Percentiles rank a stretch among this genome's conserved stretches.
Evolutionary conservation across 2,888 invertebrate species (phyloP).

Genomic region (Ptychoptera contaminata): DNA sequence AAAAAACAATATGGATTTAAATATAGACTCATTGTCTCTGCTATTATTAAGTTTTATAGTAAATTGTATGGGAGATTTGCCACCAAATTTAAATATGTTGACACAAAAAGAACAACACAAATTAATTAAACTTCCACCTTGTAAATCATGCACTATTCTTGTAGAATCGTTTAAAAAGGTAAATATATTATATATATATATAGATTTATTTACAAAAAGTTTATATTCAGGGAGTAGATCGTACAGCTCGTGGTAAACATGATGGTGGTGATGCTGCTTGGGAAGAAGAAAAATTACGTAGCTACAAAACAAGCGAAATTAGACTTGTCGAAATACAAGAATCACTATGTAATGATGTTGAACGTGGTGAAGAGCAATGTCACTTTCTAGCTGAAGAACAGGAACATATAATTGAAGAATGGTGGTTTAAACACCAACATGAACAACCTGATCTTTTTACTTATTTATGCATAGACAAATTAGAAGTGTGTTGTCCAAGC

Average conservation of each 20-base stretch:
- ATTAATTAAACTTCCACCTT: constrained; percentile 44
- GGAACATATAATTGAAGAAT: constrained; percentile 68
- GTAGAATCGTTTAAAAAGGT: constrained; percentile 55
- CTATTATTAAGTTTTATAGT: too few relatives aligned
- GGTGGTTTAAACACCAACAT: constrained; percentile 65
- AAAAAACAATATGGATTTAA: too few relatives aligned
- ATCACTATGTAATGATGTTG: constrained; percentile 59
- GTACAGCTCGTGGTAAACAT: constrained; percentile 72
- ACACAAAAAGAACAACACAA: too few relatives aligned
- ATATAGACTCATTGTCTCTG: too few relatives aligned
- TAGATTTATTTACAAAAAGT: constrained; percentile 1
- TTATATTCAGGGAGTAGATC: constrained; percentile 45
- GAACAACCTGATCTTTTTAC: constrained; percentile 33
- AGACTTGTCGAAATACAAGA: constrained; percentile 85
- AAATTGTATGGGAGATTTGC: too few relatives aligned
- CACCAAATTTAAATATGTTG: too few relatives aligned
- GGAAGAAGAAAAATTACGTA: constrained; percentile 75
- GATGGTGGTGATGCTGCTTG: constrained; percentile 89
- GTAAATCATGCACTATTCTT: constrained; percentile 59
- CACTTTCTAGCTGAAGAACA: constrained; percentile 69
- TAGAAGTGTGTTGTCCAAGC: constrained; percentile 69
- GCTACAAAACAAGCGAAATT: constrained; percentile 76
- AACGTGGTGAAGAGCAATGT: constrained; percentile 61
- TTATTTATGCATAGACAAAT: constrained; percentile 64
- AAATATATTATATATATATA: constrained; percentile 14